phyloP scores from a whole-genome alignment of 2,113 vertebrate genomes.

The Microcebus murinus region DNA sequence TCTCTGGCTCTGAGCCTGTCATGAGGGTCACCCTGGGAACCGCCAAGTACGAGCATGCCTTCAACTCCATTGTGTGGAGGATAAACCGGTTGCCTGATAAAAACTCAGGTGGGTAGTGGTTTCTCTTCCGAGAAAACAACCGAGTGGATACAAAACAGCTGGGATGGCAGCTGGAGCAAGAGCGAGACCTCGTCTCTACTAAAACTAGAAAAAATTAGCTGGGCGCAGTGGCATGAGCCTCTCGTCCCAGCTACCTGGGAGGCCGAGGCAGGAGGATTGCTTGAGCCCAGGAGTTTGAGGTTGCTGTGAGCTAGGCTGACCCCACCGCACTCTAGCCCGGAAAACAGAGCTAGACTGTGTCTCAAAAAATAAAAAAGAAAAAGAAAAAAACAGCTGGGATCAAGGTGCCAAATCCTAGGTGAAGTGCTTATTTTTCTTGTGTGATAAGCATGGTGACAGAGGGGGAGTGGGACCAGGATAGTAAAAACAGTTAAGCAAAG shows the following conservation, averaged over 20 bases:
- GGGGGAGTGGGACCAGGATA: neutral
- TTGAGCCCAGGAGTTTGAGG: too few relatives aligned
- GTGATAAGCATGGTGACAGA: neutral
- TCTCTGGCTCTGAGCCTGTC: slow-evolving; percentile 92
- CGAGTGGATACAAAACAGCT: fast-evolving
- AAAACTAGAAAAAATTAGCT: too few relatives aligned
- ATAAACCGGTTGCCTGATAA: slow-evolving; percentile 93
- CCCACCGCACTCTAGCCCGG: too few relatives aligned
- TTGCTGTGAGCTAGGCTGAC: too few relatives aligned
- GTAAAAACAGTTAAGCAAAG: neutral
- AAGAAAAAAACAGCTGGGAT: neutral
- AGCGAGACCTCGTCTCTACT: too few relatives aligned
- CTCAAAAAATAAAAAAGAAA: too few relatives aligned
- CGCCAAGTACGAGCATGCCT: slow-evolving; percentile 94
- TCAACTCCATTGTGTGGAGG: slow-evolving; percentile 93
- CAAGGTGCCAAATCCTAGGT: neutral
- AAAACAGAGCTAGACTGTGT: too few relatives aligned
- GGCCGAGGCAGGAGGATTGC: too few relatives aligned
- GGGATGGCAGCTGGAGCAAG: neutral
- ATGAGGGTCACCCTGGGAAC: slow-evolving; percentile 95
- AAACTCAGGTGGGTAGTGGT: slow-evolving; percentile 90
- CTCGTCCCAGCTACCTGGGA: too few relatives aligned
- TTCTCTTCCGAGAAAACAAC: neutral
- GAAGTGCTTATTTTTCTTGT: neutral
- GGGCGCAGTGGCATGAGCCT: too few relatives aligned